These are phyloP conservation scores for Listrodromus nycthemerus DNA, from an alignment of 2,888 invertebrate species.

Conservation along the genomic window DNA sequence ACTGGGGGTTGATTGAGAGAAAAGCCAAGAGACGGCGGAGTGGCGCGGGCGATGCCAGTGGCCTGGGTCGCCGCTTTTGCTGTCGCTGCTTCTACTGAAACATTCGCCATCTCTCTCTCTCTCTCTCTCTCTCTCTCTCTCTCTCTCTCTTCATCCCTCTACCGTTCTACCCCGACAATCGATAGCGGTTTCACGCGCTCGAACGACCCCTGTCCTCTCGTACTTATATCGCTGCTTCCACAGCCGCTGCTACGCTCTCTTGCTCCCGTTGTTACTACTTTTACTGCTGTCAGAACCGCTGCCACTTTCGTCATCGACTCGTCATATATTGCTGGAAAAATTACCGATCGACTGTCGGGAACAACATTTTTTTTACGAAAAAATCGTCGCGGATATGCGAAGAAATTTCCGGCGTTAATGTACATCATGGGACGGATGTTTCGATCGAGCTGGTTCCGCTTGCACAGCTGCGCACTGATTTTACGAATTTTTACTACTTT, in stretches of 20 bases:
- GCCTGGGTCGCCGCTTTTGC: conserved; percentile 61
- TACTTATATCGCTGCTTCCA: conserved; percentile 59
- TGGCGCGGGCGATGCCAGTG: conserved; percentile 55
- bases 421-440: too few relatives aligned
- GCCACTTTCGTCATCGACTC: not conserved
- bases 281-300: conserved; percentile 19
- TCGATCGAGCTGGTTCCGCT: too few relatives aligned
- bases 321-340: not conserved
- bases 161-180: conserved; percentile 73
- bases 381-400: not conserved
- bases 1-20: conserved; percentile 77
- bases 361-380: not conserved
- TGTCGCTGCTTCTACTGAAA: conserved; percentile 52
- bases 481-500: not conserved
- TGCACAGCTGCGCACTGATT: too few relatives aligned
- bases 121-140: conserved; percentile 7
- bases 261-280: conserved; percentile 56
- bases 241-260: conserved; percentile 38
- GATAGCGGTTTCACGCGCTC: conserved; percentile 79
- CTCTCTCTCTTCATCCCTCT: conserved; percentile 32
- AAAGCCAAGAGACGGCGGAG: conserved; percentile 71
- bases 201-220: conserved; percentile 71
- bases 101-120: conserved; percentile 8
- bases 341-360: not conserved
- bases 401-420: too few relatives aligned